Evolutionary conservation across 2,113 vertebrate species (phyloP).

Genomic region (Malurus melanocephalus): DNA sequence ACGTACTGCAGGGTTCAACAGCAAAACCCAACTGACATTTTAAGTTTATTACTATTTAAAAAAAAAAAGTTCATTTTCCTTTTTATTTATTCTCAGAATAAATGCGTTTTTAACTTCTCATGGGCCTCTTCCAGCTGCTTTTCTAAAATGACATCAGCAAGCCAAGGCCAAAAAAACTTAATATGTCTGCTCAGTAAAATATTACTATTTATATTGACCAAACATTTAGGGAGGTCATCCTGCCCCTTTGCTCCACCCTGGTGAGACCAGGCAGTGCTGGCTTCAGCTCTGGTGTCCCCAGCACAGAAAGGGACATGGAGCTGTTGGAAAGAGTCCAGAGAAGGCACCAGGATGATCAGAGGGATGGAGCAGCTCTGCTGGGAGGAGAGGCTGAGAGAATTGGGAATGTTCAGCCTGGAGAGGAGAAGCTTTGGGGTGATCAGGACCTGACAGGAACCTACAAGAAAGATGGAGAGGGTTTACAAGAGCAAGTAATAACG

Average conservation of each 20-base stretch:
- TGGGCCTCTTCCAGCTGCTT: background rate
- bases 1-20: background rate
- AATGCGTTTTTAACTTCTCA: background rate
- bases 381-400: background rate
- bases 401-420: background rate
- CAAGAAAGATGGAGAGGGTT: background rate
- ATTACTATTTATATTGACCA: background rate
- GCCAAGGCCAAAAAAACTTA: background rate
- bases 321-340: rapidly evolving
- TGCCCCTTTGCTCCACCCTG: background rate
- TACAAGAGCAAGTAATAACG: background rate
- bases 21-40: background rate
- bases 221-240: background rate
- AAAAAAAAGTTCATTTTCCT: background rate
- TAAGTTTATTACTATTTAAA: background rate
- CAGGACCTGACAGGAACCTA: rapidly evolving
- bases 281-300: background rate
- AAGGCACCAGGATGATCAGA: rapidly evolving
- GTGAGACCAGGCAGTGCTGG: background rate
- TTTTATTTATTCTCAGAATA: background rate
- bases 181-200: background rate
- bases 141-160: background rate
- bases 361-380: background rate
- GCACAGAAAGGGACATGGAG: background rate
- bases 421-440: background rate